Conservation (phyloP, 2,888 invertebrate species). For the Ormyrus nitidulus region DNA sequence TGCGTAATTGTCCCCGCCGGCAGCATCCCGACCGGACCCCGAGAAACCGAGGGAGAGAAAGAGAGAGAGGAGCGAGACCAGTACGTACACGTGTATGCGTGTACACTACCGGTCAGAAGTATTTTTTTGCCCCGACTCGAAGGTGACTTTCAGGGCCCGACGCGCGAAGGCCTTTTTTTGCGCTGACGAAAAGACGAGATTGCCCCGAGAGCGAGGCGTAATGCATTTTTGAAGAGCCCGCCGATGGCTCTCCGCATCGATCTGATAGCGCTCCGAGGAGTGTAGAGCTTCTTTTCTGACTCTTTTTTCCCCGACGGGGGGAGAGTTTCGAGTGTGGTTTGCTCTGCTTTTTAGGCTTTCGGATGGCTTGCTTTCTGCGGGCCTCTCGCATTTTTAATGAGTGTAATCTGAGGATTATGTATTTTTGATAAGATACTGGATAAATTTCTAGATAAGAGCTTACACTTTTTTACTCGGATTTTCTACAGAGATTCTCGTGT, state of each 20-base stretch:
- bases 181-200: neutral
- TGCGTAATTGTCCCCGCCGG: conserved; percentile 76
- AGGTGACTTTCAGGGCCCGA: neutral
- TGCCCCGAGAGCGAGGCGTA: neutral
- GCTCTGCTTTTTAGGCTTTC: too few relatives aligned
- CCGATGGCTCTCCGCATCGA: neutral
- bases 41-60: conserved; percentile 6
- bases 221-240: conserved; percentile 1
- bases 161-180: neutral
- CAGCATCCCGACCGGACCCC: conserved; percentile 65
- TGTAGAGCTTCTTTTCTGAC: too few relatives aligned
- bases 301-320: too few relatives aligned
- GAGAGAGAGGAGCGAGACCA: neutral
- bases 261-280: neutral
- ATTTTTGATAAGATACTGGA: too few relatives aligned
- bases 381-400: too few relatives aligned
- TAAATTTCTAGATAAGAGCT: too few relatives aligned
- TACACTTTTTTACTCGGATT: too few relatives aligned
- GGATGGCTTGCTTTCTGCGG: too few relatives aligned
- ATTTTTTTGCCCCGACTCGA: conserved; percentile 1
- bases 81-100: neutral
- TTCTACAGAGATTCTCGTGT: too few relatives aligned
- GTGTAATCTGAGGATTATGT: too few relatives aligned
- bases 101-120: conserved; percentile 45
- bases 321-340: too few relatives aligned